These are phyloP conservation scores for Xenopus tropicalis DNA, from an alignment of 2,113 vertebrate genomes.

Conservation along the genomic window UCB_Xtro_10.0 CM004445.2:131853001-131853500, in stretches of 20 bases:
- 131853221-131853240: neutral
- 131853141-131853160: neutral
- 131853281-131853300: constrained; percentile 7
- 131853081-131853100: neutral
- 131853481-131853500: too few species aligned
- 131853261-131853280: neutral
- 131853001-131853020: too few species aligned
- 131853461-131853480: too few species aligned
- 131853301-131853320: neutral
- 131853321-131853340: too few species aligned
- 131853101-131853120: constrained; percentile 2
- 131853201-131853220: constrained; percentile 24
- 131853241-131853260: neutral
- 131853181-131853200: constrained; percentile 21
- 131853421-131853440: too few species aligned
- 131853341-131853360: too few species aligned
- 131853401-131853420: too few species aligned
- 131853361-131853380: too few species aligned
- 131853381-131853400: too few species aligned
- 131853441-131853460: too few species aligned
- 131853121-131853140: constrained; percentile 5
- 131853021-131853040: too few species aligned
- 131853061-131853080: neutral
- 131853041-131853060: too few species aligned
- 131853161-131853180: neutral